These are phyloP conservation scores for Epinephelus lanceolatus DNA, from an alignment of 2,113 vertebrate species.

Conservation along the genomic window DNA sequence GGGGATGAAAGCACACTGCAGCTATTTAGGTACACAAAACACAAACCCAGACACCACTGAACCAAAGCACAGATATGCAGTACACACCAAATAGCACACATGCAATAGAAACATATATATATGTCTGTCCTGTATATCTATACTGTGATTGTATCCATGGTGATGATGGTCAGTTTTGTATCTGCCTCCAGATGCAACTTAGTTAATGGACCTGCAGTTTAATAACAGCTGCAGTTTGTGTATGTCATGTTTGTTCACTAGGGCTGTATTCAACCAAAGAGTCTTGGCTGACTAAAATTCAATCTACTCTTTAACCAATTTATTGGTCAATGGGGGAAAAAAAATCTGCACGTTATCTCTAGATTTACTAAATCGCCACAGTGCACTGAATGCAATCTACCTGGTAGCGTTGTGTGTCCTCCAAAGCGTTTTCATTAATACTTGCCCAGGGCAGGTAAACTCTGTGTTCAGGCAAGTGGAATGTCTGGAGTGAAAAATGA, in stretches of 20 bases:
- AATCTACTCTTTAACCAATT: too few species aligned
- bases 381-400: too few species aligned
- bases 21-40: slow-evolving; percentile 13
- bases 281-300: too few species aligned
- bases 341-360: too few species aligned
- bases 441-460: too few species aligned
- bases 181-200: not conserved
- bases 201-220: not conserved
- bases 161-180: not conserved
- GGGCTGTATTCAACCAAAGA: too few species aligned
- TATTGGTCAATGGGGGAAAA: too few species aligned
- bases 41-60: not conserved
- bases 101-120: not conserved
- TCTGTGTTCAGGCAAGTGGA: too few species aligned
- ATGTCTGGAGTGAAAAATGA: too few species aligned
- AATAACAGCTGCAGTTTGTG: not conserved
- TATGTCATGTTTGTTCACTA: not conserved
- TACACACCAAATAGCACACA: not conserved
- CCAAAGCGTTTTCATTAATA: too few species aligned
- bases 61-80: not conserved
- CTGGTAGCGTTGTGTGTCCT: too few species aligned
- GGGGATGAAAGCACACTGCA: slow-evolving; percentile 33
- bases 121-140: not conserved
- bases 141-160: not conserved
- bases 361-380: too few species aligned